A percentile compares a stretch with the other conserved stretches of the same genome.
Conservation (phyloP, 1,140 invertebrate genomes). For the Drosophila jambulina region DNA sequence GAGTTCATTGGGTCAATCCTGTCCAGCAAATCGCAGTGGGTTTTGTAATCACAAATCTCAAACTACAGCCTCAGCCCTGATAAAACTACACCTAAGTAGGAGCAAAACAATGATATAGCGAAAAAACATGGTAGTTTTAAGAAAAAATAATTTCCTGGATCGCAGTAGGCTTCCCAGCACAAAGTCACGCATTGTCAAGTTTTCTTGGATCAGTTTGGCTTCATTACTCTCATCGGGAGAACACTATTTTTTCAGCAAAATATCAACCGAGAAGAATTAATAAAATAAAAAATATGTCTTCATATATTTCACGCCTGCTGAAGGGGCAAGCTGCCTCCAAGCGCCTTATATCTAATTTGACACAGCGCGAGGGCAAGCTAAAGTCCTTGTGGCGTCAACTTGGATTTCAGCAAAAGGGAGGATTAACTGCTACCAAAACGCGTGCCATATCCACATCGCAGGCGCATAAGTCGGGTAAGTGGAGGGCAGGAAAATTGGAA, state of each 20-base stretch:
- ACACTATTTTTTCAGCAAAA: conserved; percentile 1
- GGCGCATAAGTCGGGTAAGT: conserved; percentile 57
- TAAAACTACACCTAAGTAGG: background rate
- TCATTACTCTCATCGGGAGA: background rate
- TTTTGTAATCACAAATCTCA: background rate
- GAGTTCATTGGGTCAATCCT: background rate
- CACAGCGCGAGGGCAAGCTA: conserved; percentile 52
- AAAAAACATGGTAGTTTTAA: background rate
- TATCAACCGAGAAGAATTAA: conserved; percentile 12
- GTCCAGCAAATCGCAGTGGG: background rate
- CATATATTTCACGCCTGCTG: conserved; percentile 58
- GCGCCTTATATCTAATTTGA: conserved; percentile 68
- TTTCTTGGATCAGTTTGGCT: background rate
- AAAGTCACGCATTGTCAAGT: background rate
- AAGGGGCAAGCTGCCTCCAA: conserved; percentile 51
- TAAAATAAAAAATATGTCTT: conserved; percentile 46
- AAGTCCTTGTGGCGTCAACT: conserved; percentile 40
- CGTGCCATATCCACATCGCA: conserved; percentile 59
- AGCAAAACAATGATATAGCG: background rate
- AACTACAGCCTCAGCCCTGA: background rate
- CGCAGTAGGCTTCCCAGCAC: background rate
- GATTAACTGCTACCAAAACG: background rate
- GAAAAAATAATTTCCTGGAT: background rate
- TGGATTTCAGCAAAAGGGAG: conserved; percentile 35
- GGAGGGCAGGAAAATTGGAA: background rate